Evolutionary conservation across 2,888 invertebrate species (phyloP), one percentile per base, ranked within the genome.

Genomic region (Parasteatoda lunata): DNA sequence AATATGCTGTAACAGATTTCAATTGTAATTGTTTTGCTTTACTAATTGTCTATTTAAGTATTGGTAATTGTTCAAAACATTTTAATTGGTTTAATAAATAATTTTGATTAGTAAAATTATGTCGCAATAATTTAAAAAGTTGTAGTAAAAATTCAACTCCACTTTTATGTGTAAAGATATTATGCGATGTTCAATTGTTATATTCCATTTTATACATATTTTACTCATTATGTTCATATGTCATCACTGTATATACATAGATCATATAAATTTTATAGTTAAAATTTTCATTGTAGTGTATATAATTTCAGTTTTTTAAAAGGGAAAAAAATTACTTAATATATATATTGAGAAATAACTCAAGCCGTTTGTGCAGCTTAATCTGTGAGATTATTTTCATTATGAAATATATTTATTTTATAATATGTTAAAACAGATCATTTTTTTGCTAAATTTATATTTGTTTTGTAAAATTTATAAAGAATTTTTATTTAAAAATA

Each of bases 141-240:
- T 30, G 0, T 30, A 30, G 30, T 30, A 30, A 30, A 30, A 30
- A 30, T 30, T 30, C 30, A 30, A 30, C 30, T 30, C 59, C n/a
- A 13, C 59, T 6, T 13, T 59, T 59, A 59, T n/a, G n/a, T 59
- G 59, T 59, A 59, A 59, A 59, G 30, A 13, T 59, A 59, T 59
- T 59, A 9, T 59, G n/a, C 59, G 59, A 59, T 59, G 59, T 59
- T 59, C 59, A 59, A 59, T 81, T 77, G 66, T 80, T 80, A 76
- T 81, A 81, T 87, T 87, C 81, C 86, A 87, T 87, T 87, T 87
- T 87, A 81, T 87, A 87, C 86, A 87, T 87, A 87, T 78, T 77
- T 87, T 82, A 76, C 54, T 81, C 80, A 81, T 82, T 87, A 73
- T 87, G 86, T 87, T 87, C 86, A 87, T 81, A 87, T 73, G 69